Percentiles rank a stretch among this genome's conserved stretches.
These are phyloP conservation scores for Rallus limicola DNA, from an alignment of 2,113 vertebrate species.

Conservation along the genomic window DNA sequence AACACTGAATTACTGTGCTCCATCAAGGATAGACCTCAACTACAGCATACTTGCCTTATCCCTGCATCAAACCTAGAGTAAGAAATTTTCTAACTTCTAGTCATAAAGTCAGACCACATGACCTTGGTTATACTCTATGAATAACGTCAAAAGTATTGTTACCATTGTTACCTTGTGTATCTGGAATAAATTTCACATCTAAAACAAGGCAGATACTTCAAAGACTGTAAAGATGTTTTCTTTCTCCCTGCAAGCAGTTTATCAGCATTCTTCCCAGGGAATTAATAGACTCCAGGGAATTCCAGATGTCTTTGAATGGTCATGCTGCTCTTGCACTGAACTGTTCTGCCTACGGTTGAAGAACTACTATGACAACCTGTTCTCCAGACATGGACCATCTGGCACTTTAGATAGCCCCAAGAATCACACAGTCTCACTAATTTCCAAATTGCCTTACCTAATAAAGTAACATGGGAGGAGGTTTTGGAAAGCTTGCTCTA, in stretches of 20 bases:
- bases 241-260: conserved; percentile 1
- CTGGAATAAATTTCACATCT: not conserved
- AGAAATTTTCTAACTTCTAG: not conserved
- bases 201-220: not conserved
- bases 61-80: not conserved
- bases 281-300: not conserved
- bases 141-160: not conserved
- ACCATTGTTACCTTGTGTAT: not conserved
- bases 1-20: not conserved
- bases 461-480: not conserved
- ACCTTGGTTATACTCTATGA: not conserved
- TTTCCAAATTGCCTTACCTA: not conserved
- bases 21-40: not conserved
- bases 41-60: not conserved
- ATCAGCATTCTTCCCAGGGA: not conserved
- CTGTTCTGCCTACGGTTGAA: not conserved
- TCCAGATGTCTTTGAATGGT: conserved; percentile 5
- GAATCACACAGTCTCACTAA: not conserved
- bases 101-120: not conserved
- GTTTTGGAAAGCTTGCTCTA: not conserved
- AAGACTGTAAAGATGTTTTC: not conserved
- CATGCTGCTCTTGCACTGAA: conserved; percentile 37
- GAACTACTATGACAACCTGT: not conserved
- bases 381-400: conserved; percentile 1
- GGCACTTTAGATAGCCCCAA: not conserved